A percentile compares a stretch with the other conserved stretches of the same genome.
These are phyloP conservation scores for Macrotus californicus DNA, from an alignment of 2,113 vertebrate species.

Conservation along the genomic window DNA sequence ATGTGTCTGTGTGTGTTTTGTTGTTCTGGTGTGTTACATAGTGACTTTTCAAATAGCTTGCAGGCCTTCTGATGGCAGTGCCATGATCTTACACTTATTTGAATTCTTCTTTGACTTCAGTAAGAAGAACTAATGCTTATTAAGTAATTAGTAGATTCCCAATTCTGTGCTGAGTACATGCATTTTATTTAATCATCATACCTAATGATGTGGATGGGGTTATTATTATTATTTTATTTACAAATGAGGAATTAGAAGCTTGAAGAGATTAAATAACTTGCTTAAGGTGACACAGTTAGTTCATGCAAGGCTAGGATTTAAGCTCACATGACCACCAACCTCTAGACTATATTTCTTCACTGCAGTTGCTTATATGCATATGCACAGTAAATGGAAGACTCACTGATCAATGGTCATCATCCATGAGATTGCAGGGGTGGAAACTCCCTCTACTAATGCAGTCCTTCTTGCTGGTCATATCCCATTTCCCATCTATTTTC, in stretches of 20 bases:
- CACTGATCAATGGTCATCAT: not conserved
- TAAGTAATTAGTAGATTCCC: not conserved
- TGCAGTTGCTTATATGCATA: not conserved
- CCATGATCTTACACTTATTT: not conserved
- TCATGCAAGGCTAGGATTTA: not conserved
- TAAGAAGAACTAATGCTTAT: not conserved
- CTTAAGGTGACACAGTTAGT: not conserved
- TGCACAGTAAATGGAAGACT: not conserved
- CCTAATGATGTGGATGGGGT: not conserved
- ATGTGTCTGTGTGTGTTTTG: not conserved
- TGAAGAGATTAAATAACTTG: not conserved
- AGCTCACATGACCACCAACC: not conserved
- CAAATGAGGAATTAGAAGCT: not conserved
- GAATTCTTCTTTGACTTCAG: not conserved
- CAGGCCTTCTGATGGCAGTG: not conserved
- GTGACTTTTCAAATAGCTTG: not conserved
- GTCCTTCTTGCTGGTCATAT: not conserved
- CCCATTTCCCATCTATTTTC: not conserved
- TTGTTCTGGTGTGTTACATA: not conserved
- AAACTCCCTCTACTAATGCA: not conserved
- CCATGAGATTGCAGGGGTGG: not conserved
- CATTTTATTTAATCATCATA: not conserved
- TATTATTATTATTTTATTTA: not conserved
- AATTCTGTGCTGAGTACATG: not conserved
- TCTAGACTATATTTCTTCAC: not conserved